Evolutionary conservation across 2,113 vertebrate species (phyloP), one percentile per base, ranked within the genome.

Genomic region (Eulemur macaco): DNA sequence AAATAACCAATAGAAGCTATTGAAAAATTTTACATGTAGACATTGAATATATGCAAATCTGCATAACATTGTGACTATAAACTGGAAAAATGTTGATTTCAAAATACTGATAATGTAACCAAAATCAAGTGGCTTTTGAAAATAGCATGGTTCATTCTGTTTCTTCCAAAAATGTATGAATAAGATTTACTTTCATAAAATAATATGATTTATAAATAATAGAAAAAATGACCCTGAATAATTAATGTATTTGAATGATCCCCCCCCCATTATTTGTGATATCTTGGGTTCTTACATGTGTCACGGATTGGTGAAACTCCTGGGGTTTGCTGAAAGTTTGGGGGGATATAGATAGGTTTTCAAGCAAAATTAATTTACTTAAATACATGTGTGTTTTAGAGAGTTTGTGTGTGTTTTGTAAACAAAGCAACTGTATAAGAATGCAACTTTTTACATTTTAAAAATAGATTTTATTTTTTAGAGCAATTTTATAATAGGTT

Each of bases 321-420:
- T 56, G 45, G 20, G 20, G 0, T 90, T 94, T 66, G 31, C 63
- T 64, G 82, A 81, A 76, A 45, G 23, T 47, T 54, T 8, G n/a
- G 9, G 54, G 25, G 8, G 7, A 50, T 27, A 2, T 60, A 58
- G 54, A 90, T 50, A 18, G 27, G 47, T 52, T 66, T 89, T 81
- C 80, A 64, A 64, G 45, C 34, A 90, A 89, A 90, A 56, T 93
- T 94, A 90, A 50, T 81, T 80, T 96, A 94, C 17, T 86, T 56
- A 68, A 47, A 80, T 71, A 63, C 25, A 18, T 69, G 12, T 39
- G 13, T 76, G 73, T 76, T 6, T 50, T 27, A 34, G 58, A 58
- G 68, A 34, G 47, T 25, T 80, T 14, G 18, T 52, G 25, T 29
- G 15, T 78, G 17, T 63, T 89, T 60, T 71, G n/a, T 88, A 88